Evolutionary conservation across 2,888 invertebrate species (phyloP).

Genomic region (Druceiella hillmani): DNA sequence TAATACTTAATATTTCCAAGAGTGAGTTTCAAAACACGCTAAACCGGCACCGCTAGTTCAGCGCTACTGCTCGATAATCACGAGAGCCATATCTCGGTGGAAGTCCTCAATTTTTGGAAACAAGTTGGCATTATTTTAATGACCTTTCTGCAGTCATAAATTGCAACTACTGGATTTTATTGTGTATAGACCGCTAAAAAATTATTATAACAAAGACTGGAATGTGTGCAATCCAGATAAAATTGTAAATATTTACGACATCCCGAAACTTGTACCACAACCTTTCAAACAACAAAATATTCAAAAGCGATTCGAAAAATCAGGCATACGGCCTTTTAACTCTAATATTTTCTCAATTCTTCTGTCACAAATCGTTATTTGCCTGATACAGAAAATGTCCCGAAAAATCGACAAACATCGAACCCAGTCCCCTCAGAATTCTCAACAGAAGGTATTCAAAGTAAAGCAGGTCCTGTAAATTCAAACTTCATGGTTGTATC

Average conservation of each 20-base stretch:
- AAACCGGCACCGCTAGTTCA: slow-evolving; percentile 18
- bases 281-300: slow-evolving; percentile 11
- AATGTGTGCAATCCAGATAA: slow-evolving; percentile 16
- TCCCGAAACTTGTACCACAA: slow-evolving; percentile 12
- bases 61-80: slow-evolving; percentile 23
- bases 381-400: slow-evolving; percentile 7
- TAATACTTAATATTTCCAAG: slow-evolving; percentile 17
- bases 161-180: slow-evolving; percentile 20
- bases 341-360: slow-evolving; percentile 1
- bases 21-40: slow-evolving; percentile 21
- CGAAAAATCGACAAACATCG: slow-evolving; percentile 1
- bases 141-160: slow-evolving; percentile 20
- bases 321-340: slow-evolving; percentile 2
- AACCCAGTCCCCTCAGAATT: slow-evolving; percentile 4
- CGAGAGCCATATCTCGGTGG: no score
- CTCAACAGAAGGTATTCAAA: slow-evolving; percentile 5
- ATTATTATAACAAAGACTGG: slow-evolving; percentile 15
- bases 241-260: slow-evolving; percentile 21
- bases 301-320: slow-evolving; percentile 8
- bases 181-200: slow-evolving; percentile 23
- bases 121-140: slow-evolving; percentile 17
- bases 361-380: slow-evolving; percentile 8
- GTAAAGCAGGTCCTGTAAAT: slow-evolving; percentile 7
- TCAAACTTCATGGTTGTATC: neutral
- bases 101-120: slow-evolving; percentile 20